Conservation (phyloP, 2,113 vertebrate species). For the Catharus bicknelli region DNA sequence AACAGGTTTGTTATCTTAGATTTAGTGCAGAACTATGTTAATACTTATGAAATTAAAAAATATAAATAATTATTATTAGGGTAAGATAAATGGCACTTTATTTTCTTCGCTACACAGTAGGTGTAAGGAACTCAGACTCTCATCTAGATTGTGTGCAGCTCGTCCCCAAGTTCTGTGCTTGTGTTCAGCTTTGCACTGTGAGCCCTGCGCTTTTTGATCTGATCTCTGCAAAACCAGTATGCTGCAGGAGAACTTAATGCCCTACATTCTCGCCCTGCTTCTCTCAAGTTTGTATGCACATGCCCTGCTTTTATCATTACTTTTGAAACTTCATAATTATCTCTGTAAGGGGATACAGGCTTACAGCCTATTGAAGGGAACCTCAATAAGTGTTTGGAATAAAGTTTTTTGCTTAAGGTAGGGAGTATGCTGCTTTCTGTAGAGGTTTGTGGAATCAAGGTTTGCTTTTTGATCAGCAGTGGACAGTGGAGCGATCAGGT, state of each 20-base stretch:
- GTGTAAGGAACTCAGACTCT: background rate
- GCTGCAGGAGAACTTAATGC: background rate
- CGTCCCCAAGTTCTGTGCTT: rapidly evolving
- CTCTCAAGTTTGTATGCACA: background rate
- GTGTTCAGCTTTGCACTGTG: background rate
- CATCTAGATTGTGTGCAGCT: background rate
- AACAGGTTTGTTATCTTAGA: background rate
- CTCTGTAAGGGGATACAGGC: background rate
- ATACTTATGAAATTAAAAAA: background rate
- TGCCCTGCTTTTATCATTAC: background rate
- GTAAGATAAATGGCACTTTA: background rate
- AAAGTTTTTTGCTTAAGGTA: background rate
- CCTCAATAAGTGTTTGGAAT: background rate
- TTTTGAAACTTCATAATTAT: background rate
- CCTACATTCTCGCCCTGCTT: background rate
- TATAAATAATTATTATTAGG: background rate
- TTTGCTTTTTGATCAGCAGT: background rate
- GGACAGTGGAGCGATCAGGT: background rate
- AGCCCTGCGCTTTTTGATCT: background rate
- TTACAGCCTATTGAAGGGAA: background rate
- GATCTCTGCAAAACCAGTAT: background rate
- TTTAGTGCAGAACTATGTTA: background rate
- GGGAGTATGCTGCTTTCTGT: background rate
- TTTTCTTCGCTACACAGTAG: background rate
- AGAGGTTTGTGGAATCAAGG: background rate